Evolutionary conservation across 1,140 invertebrate genomes (phyloP).

Genomic region (Dreissena rostriformis): DNA sequence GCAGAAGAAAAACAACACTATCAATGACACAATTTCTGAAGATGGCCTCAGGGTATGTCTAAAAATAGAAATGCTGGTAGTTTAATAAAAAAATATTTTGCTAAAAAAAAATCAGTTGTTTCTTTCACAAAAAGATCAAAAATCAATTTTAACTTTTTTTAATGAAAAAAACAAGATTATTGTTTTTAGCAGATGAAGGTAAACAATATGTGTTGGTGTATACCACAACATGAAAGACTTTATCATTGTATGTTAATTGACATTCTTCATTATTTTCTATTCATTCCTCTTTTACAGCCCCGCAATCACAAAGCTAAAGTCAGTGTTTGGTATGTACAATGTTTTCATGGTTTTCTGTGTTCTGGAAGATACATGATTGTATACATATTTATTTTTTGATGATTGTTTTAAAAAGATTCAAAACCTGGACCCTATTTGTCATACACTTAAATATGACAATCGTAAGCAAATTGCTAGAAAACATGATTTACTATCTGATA

Average conservation of each 20-base stretch:
- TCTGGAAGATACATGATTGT: neutral
- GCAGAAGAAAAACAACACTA: neutral
- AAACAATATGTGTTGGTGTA: neutral
- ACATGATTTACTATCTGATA: neutral
- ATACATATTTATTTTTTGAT: neutral
- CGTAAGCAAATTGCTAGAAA: neutral
- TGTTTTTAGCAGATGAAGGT: neutral
- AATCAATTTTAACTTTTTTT: neutral
- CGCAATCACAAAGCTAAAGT: slow-evolving; percentile 77
- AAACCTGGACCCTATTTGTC: too few relatives aligned
- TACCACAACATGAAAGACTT: too few relatives aligned
- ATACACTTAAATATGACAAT: too few relatives aligned
- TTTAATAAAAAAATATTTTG: neutral
- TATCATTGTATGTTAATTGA: neutral
- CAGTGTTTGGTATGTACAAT: slow-evolving; percentile 75
- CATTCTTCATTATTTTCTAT: too few relatives aligned
- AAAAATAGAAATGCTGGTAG: neutral
- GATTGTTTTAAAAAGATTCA: slow-evolving; percentile 2
- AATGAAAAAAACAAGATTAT: neutral
- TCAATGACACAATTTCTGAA: neutral
- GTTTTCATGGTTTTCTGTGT: neutral
- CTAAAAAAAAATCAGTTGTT: neutral
- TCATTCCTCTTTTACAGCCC: slow-evolving; percentile 69
- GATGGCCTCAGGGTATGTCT: neutral
- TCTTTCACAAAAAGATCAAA: neutral